Evolutionary conservation across 64 coral and sea anemone genomes (phyloP), one percentile per base, ranked within the genome.

Genomic region (Platygyra sinensis): DNA sequence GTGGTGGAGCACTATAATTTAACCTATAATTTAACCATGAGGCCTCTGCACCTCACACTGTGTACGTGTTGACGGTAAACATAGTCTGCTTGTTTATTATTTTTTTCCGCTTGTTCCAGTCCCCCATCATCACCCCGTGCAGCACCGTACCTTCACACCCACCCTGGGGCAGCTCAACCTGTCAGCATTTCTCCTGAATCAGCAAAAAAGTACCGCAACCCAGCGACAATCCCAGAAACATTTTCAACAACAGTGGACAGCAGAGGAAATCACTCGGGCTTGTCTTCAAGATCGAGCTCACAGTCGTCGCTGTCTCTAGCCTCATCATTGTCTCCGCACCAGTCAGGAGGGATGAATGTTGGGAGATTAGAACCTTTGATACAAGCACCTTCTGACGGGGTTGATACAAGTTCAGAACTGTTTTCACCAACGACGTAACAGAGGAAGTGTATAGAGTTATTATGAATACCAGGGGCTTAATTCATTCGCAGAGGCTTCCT

Each of bases 241-340:
- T 79, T 81, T 78, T 80, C 81, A 92, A 92, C 59, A 14, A 91
- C 65, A 74, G 54, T 82, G 28, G 78, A 91, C 17, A 57, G 52
- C 72, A 39, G 63, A 39, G 82, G 63, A 10, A 87, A 42, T 38
- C 27, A 57, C 27, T 92, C 90, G 0, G 30, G 64, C 11, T 77
- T 32, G 25, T 79, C 75, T 12, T 79, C 90, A 72, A 73, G 46
- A 22, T 87, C 83, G 29, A 92, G 83, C 46, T 92, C 90, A n/a
- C 89, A 91, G 73, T 91, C 89, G 0, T 92, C 90, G 12, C 46
- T 87, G 18, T 92, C 90, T 30, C 36, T 79, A 69, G 90, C 72
- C 24, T 91, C 90, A 27, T 62, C 81, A 46, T 39, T 60, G 2
- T 73, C 89, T 13, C 78, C 89, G 27, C 79, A 91, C 14, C 73